Evolutionary conservation across 2,113 vertebrate genomes (phyloP).

Genomic region (Seriola dumerili): DNA sequence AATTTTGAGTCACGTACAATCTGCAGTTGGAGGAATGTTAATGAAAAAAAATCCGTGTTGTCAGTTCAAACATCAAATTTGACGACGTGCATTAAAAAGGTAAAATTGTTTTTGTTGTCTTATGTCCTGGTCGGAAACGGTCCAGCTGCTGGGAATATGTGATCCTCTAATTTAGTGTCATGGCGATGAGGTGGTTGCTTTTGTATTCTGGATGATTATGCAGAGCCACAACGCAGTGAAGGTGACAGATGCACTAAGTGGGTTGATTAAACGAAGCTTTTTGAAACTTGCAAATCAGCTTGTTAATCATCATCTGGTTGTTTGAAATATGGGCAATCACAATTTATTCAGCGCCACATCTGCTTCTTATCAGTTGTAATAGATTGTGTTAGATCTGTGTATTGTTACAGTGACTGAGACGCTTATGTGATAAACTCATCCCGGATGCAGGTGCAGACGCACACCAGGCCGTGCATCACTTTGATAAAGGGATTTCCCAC

Average conservation of each 20-base stretch:
- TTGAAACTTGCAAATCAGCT: conserved; percentile 20
- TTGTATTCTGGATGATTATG: not conserved
- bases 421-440: not conserved
- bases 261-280: conserved; percentile 24
- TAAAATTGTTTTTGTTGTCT: too few species aligned
- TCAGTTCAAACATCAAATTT: too few species aligned
- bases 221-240: not conserved
- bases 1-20: too few species aligned
- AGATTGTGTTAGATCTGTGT: conserved; percentile 14
- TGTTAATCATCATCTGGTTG: conserved; percentile 17
- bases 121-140: not conserved
- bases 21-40: too few species aligned
- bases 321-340: conserved; percentile 32
- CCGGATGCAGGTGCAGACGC: conserved; percentile 18
- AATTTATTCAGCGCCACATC: conserved; percentile 36
- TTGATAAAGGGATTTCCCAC: conserved; percentile 21
- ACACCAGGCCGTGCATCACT: conserved; percentile 4
- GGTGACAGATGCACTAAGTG: conserved; percentile 10
- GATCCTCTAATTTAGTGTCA: not conserved
- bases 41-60: too few species aligned
- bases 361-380: conserved; percentile 47
- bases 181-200: not conserved
- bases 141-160: not conserved
- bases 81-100: too few species aligned
- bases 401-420: conserved; percentile 18